Evolutionary conservation across 2,113 vertebrate genomes (phyloP).

Genomic region (Chionis minor): DNA sequence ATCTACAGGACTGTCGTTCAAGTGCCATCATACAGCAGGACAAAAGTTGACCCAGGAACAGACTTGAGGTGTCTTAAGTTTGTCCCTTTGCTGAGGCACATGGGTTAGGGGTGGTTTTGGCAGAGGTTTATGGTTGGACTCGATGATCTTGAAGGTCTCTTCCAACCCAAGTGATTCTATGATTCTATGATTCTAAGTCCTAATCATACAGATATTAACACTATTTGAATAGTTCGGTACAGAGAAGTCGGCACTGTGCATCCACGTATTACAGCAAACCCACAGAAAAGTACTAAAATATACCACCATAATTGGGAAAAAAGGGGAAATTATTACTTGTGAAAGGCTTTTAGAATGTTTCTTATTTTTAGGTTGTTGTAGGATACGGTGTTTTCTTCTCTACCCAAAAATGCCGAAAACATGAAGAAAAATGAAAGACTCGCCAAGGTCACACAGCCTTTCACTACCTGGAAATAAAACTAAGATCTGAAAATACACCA

Average conservation of each 20-base stretch:
- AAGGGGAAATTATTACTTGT: not conserved
- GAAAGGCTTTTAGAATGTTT: not conserved
- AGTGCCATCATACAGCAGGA: not conserved
- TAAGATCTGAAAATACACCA: not conserved
- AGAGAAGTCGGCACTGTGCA: not conserved
- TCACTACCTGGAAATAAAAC: not conserved
- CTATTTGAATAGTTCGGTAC: not conserved
- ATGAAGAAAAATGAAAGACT: not conserved
- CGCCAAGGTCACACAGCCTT: not conserved
- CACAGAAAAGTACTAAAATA: not conserved
- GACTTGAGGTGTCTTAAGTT: not conserved
- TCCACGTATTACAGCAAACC: not conserved
- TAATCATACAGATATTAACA: not conserved
- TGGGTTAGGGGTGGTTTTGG: too few relatives aligned
- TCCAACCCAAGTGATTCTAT: too few relatives aligned
- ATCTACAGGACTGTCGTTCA: not conserved
- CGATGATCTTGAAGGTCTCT: too few relatives aligned
- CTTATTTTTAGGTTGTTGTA: not conserved
- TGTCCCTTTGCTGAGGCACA: too few relatives aligned
- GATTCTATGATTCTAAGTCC: too few relatives aligned
- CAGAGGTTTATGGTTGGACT: too few relatives aligned
- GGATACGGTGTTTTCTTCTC: not conserved
- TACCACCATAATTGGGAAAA: not conserved
- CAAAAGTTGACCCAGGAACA: not conserved
- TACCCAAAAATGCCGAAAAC: not conserved